Conservation (phyloP, 1,140 invertebrate genomes). For the Camponotus floridanus region DNA sequence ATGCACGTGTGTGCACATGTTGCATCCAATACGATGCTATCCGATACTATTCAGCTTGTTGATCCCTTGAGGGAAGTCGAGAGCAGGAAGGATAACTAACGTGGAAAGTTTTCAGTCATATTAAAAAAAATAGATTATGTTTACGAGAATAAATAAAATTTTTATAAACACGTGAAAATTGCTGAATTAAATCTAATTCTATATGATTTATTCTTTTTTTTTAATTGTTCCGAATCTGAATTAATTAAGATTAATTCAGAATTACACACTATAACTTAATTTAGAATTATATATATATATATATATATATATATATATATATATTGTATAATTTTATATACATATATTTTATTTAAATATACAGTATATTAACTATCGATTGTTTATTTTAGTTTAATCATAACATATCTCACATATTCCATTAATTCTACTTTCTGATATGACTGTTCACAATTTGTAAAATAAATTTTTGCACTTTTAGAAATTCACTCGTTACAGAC, state of each 20-base stretch:
- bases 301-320: neutral
- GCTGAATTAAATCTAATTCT: neutral
- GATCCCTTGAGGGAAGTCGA: conserved; percentile 33
- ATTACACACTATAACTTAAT: neutral
- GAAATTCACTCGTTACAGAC: neutral
- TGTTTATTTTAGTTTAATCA: conserved; percentile 11
- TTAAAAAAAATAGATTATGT: neutral
- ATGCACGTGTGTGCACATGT: conserved; percentile 21
- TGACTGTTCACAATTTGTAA: neutral
- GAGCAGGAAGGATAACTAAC: conserved; percentile 44
- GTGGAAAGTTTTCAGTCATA: neutral
- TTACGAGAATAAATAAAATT: conserved; percentile 2
- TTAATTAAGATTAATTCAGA: neutral
- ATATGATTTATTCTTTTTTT: neutral
- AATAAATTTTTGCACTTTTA: conserved; percentile 27
- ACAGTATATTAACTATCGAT: neutral
- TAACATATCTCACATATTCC: neutral
- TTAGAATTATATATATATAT: too few relatives aligned
- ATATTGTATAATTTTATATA: neutral
- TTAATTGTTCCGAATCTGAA: too few relatives aligned
- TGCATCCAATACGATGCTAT: conserved; percentile 31
- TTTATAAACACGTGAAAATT: neutral
- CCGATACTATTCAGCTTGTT: conserved; percentile 32
- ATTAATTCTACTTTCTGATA: conserved; percentile 33
- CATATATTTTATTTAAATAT: neutral